Evolutionary conservation across 2,797 vertebrate genomes (phyloP).

Genomic region (Channallabes apus): DNA sequence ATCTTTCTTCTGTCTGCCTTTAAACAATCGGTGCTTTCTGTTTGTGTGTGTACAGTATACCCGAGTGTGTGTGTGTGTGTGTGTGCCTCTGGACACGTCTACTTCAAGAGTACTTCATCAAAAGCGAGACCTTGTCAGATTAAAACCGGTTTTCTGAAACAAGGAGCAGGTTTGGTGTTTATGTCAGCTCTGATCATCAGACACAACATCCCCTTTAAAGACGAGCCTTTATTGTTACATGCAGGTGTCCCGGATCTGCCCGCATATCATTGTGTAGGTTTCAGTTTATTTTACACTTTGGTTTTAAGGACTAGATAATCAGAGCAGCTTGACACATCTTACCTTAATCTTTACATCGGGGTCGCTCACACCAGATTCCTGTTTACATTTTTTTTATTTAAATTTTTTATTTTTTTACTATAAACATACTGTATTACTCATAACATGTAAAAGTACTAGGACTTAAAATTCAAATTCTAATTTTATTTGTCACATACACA

Average conservation of each 20-base stretch:
- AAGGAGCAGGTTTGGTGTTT: conserved; percentile 24
- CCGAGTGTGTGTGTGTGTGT: background rate
- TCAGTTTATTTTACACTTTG: conserved; percentile 20
- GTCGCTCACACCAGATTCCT: background rate
- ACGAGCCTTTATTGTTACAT: background rate
- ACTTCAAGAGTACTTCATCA: conserved; percentile 7
- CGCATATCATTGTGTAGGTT: background rate
- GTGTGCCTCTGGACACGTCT: conserved; percentile 33
- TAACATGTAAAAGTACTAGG: background rate
- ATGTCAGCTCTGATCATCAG: conserved; percentile 51
- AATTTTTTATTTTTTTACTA: background rate
- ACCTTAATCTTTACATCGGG: background rate
- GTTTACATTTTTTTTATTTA: no score
- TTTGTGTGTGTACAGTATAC: conserved; percentile 32
- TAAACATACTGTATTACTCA: background rate
- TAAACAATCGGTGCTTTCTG: conserved; percentile 60
- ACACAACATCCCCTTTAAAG: conserved; percentile 33
- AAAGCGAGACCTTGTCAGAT: conserved; percentile 36
- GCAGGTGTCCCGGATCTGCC: conserved; percentile 11
- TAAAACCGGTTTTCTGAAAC: conserved; percentile 35
- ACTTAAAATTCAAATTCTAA: no score
- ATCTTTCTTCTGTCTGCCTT: conserved; percentile 66
- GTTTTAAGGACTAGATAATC: conserved; percentile 9
- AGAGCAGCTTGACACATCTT: background rate
- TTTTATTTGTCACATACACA: no score